Evolutionary conservation across 1,140 invertebrate species (phyloP).

Genomic region (Drosophila tsacasi): DNA sequence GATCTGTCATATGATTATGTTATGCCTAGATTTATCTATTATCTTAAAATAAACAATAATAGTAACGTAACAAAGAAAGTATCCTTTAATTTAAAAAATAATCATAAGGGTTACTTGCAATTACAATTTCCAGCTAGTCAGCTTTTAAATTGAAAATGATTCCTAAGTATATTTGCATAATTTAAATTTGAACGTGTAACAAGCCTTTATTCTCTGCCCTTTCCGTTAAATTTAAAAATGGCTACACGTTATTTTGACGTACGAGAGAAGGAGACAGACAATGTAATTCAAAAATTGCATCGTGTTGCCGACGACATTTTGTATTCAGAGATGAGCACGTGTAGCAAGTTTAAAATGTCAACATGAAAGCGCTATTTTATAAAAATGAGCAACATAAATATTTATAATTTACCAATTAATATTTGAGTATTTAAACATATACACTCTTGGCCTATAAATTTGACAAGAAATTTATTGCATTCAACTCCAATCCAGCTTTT

Average conservation of each 20-base stretch:
- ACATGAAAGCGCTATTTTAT: background rate
- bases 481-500: background rate
- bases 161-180: no score
- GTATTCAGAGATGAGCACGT: conserved; percentile 2
- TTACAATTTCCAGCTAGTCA: no score
- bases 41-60: conserved; percentile 25
- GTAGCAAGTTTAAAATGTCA: background rate
- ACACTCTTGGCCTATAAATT: no score
- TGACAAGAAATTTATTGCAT: no score
- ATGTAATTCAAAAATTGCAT: background rate
- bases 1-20: conserved; percentile 12
- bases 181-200: background rate
- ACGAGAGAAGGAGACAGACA: background rate
- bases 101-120: no score
- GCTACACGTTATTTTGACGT: background rate
- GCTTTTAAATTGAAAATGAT: no score
- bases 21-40: conserved; percentile 27
- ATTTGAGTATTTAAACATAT: no score
- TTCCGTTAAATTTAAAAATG: conserved; percentile 1
- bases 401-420: no score
- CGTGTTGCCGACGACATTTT: background rate
- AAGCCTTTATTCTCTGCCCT: background rate
- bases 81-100: background rate
- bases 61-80: background rate
- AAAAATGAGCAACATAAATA: no score